These are phyloP conservation scores for Kryptopterus vitreolus DNA, from an alignment of 2,797 vertebrate species.

Conservation along the genomic window DNA sequence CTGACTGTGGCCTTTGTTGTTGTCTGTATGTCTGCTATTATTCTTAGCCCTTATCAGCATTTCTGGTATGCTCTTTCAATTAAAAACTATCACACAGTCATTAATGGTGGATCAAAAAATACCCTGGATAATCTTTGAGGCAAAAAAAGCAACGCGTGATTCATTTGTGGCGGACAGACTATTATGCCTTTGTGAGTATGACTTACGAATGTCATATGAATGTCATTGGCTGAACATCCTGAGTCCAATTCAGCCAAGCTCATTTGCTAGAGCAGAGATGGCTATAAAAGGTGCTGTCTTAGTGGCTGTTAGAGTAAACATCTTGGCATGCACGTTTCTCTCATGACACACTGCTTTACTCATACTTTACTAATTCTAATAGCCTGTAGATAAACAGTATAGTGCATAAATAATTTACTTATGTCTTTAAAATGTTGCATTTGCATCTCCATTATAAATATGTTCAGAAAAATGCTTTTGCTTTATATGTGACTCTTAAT, in stretches of 20 bases:
- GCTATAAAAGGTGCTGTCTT: constrained; percentile 47
- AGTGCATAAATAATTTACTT: neutral
- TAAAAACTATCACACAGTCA: constrained; percentile 44
- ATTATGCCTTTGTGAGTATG: constrained; percentile 12
- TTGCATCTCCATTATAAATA: neutral
- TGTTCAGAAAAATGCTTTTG: neutral
- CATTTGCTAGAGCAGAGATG: constrained; percentile 24
- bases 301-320: constrained; percentile 29
- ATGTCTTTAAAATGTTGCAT: neutral
- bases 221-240: constrained; percentile 4
- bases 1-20: neutral
- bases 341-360: constrained; percentile 34
- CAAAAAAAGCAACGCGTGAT: neutral
- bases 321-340: neutral
- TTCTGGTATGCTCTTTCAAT: neutral
- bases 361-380: constrained; percentile 24
- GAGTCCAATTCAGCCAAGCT: constrained; percentile 26
- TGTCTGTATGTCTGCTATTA: neutral
- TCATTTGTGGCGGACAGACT: neutral
- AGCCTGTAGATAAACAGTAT: constrained; percentile 25
- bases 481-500: neutral
- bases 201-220: constrained; percentile 19
- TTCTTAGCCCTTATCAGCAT: neutral
- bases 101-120: constrained; percentile 44
- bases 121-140: constrained; percentile 45